phyloP scores from a whole-genome alignment of 2,888 invertebrate species.

The Lasioglossum morio region DNA sequence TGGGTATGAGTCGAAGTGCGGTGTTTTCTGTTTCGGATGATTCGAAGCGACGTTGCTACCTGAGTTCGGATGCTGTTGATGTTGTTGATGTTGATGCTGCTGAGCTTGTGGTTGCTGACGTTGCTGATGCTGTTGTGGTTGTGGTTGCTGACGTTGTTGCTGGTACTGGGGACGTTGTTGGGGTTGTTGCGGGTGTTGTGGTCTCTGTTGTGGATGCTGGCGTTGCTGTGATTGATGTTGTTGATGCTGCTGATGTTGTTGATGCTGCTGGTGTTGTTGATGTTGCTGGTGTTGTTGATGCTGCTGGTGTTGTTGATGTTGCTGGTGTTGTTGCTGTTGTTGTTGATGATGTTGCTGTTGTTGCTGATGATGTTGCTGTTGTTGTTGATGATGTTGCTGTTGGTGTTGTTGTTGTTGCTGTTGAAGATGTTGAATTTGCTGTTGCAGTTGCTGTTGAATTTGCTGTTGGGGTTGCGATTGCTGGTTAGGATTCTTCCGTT shows the following conservation, averaged over 20 bases:
- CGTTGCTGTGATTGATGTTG: constrained; percentile 85
- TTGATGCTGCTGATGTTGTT: constrained; percentile 68
- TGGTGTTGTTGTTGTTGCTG: constrained; percentile 81
- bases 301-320: constrained; percentile 71
- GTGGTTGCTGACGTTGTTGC: constrained; percentile 71
- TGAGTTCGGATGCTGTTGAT: constrained; percentile 70
- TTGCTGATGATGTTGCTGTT: constrained; percentile 77
- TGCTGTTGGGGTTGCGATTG: constrained; percentile 83
- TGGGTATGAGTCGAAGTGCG: constrained; percentile 74
- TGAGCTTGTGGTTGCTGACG: constrained; percentile 77
- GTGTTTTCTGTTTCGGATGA: constrained; percentile 69
- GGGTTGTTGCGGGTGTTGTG: constrained; percentile 68
- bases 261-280: constrained; percentile 78
- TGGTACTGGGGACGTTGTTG: constrained; percentile 86
- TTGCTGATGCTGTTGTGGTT: constrained; percentile 71
- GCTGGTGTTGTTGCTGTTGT: constrained; percentile 80
- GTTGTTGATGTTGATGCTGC: constrained; percentile 72
- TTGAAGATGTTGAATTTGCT: constrained; percentile 75
- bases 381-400: constrained; percentile 79
- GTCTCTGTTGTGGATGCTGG: constrained; percentile 77
- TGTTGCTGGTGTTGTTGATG: constrained; percentile 75
- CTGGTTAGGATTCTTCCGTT: constrained; percentile 85
- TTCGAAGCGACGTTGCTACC: constrained; percentile 54
- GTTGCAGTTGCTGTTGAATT: constrained; percentile 78
- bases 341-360: constrained; percentile 72